Evolutionary conservation across 2,113 vertebrate species (phyloP).

Genomic region (Delphinus delphis): DNA sequence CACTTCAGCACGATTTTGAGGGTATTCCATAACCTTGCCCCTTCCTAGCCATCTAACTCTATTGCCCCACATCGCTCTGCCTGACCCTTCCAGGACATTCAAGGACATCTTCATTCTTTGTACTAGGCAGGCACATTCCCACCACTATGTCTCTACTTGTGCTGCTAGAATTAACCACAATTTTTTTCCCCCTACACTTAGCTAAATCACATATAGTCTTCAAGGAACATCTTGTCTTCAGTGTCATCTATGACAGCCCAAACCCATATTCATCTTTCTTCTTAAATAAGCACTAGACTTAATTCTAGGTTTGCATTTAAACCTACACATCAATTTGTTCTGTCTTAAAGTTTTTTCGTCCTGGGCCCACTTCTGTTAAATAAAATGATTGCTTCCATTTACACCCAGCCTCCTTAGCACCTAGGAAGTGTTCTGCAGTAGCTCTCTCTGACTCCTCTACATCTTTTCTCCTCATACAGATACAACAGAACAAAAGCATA

Average conservation of each 20-base stretch:
- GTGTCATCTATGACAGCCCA: neutral
- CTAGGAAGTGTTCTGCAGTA: neutral
- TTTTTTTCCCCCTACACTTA: neutral
- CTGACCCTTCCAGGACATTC: no score
- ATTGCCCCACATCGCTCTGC: neutral
- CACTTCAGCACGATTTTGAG: neutral
- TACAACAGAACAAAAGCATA: neutral
- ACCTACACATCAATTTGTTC: neutral
- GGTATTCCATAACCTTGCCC: neutral
- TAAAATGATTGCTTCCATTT: neutral
- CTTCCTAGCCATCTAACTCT: neutral
- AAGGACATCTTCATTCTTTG: neutral
- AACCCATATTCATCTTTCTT: neutral
- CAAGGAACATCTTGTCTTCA: neutral
- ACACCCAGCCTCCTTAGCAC: neutral
- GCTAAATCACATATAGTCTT: neutral
- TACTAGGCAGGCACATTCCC: neutral
- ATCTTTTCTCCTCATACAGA: neutral
- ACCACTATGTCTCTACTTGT: neutral
- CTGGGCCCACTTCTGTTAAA: neutral
- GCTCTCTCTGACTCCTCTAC: neutral
- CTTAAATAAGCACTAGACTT: neutral
- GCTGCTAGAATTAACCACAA: neutral
- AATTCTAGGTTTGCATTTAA: neutral
- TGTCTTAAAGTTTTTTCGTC: neutral